Evolutionary conservation across 2,888 invertebrate species (phyloP), one percentile per base, ranked within the genome.

Genomic region (Epinotia ramella): DNA sequence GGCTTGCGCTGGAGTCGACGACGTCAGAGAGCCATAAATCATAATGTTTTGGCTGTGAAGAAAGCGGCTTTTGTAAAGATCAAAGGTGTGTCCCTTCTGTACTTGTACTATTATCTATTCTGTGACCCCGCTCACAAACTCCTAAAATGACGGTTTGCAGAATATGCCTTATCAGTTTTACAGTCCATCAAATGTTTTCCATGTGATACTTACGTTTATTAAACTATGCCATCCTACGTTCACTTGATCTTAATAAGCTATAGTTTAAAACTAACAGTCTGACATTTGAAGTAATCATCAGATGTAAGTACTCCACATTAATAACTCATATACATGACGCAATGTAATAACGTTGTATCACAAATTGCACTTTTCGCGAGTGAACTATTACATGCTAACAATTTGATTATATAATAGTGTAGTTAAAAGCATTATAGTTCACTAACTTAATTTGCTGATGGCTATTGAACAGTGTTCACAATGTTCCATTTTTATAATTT

Each of bases 221-320:
- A 40, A 40, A 40, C 40, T 9, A 40, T 40, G 40, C 7, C 13
- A 12, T 12, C 12, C 2, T n/a, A 53, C 53, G 53, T 53, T 53
- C n/a, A n/a, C 53, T 53, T 53, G n/a, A 16, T 49, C 53, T 53
- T n/a, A 53, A 53, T 49, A 49, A 49, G 57, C 56, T 20, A 1
- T 57, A 57, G 3, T 13, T 59, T 24, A 13, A 11, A 28, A 49
- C 5, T 20, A 28, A 7, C 33, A 9, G 28, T 33, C 62, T 62
- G 62, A 33, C 33, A 62, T 74, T 79, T 82, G 81, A 77, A 79
- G 81, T 82, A 82, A 81, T 67, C 62, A n/a, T n/a, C 28, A 62
- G 33, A 33, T 49, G 7, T 53, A 53, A 1, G 1, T 40, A 40
- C 40, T 57, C 46, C 59, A 60, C 49, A 60, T 24, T 66, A 73